Evolutionary conservation across 2,797 vertebrate species (phyloP).

Genomic region (Chelmon rostratus): DNA sequence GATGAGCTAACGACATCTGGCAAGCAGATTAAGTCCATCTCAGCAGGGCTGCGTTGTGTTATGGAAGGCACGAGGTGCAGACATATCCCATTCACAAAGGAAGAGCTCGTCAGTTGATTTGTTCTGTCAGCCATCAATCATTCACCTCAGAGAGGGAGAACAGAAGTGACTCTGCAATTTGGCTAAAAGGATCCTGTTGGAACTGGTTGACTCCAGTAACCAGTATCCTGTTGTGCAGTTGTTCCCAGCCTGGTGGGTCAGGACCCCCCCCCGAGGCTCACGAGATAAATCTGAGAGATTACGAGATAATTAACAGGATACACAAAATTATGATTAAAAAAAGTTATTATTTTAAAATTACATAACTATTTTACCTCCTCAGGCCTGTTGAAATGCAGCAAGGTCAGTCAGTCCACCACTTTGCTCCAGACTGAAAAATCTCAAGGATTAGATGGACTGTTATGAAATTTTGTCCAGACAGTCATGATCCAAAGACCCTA

Average conservation of each 20-base stretch:
- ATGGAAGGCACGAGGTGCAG: conserved; percentile 1
- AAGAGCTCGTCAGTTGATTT: neutral
- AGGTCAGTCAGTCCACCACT: neutral
- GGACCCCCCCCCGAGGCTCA: too few species aligned
- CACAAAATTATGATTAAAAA: neutral
- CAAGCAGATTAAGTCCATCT: conserved; percentile 67
- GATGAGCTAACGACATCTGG: conserved; percentile 75
- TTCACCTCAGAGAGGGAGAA: neutral
- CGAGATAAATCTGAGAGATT: neutral
- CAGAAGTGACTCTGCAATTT: neutral
- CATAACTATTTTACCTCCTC: neutral
- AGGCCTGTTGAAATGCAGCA: neutral
- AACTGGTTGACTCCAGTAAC: neutral
- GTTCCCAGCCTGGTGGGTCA: neutral
- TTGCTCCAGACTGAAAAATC: neutral
- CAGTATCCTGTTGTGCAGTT: neutral
- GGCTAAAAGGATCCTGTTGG: conserved; percentile 11
- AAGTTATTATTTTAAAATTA: neutral
- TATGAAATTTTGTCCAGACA: neutral
- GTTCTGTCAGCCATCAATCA: conserved; percentile 3
- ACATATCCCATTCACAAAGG: conserved; percentile 11
- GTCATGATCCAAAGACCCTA: neutral
- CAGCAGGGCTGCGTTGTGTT: conserved; percentile 22
- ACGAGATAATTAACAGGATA: neutral
- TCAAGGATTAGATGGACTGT: neutral